A percentile compares a stretch with the other conserved stretches of the same genome.
These are phyloP conservation scores for Drosophila parabipectinata DNA, from an alignment of 1,140 invertebrate genomes.

Conservation along the genomic window DNA sequence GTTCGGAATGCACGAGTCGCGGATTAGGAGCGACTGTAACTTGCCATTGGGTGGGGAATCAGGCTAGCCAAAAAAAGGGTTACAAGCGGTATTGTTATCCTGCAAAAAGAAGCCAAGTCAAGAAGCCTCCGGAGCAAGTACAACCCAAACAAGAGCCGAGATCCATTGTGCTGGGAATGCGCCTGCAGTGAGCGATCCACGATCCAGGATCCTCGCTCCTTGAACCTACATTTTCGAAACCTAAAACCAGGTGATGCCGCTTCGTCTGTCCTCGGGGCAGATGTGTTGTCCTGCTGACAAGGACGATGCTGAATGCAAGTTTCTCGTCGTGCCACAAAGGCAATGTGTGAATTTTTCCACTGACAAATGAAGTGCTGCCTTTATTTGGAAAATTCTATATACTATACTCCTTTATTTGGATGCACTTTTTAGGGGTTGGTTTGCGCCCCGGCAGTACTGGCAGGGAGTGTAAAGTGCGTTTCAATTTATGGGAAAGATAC, in stretches of 20 bases:
- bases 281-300: slow-evolving; percentile 55
- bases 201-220: slow-evolving; percentile 28
- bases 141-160: background rate
- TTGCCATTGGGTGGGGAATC: slow-evolving; percentile 38
- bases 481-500: slow-evolving; percentile 72
- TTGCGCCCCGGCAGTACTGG: slow-evolving; percentile 4
- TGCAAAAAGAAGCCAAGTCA: slow-evolving; percentile 49
- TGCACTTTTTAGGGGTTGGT: slow-evolving; percentile 65
- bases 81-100: slow-evolving; percentile 55
- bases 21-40: slow-evolving; percentile 50
- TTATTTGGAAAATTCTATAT: slow-evolving; percentile 30
- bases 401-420: slow-evolving; percentile 31
- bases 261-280: slow-evolving; percentile 47
- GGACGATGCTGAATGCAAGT: slow-evolving; percentile 33
- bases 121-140: slow-evolving; percentile 69
- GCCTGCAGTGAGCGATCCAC: slow-evolving; percentile 51
- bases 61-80: slow-evolving; percentile 32
- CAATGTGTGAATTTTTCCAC: slow-evolving; percentile 69
- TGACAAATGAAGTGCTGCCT: slow-evolving; percentile 65
- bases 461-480: slow-evolving; percentile 52
- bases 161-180: slow-evolving; percentile 45
- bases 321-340: slow-evolving; percentile 53
- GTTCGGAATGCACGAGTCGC: slow-evolving; percentile 66
- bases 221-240: slow-evolving; percentile 3
- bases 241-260: slow-evolving; percentile 63